Conservation (phyloP, 2,888 invertebrate species). For the Ametastegia equiseti region DNA sequence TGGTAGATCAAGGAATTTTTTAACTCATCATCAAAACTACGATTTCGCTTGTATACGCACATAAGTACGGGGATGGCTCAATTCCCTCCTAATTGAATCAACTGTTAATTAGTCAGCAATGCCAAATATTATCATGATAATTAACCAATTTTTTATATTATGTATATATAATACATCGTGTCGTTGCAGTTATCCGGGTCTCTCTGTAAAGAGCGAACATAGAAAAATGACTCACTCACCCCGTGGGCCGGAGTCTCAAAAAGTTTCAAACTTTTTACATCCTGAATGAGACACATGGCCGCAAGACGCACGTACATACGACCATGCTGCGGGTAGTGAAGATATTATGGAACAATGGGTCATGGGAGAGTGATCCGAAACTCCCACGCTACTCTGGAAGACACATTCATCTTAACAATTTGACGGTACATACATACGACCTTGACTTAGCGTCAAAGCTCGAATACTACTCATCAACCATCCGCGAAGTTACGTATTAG, state of each 20-base stretch:
- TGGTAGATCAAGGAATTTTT: background rate
- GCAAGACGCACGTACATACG: background rate
- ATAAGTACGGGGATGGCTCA: no score
- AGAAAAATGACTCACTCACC: conserved; percentile 10
- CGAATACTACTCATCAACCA: conserved; percentile 25
- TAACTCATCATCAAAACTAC: background rate
- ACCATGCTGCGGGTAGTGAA: conserved; percentile 23
- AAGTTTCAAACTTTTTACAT: conserved; percentile 18
- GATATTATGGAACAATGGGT: conserved; percentile 55
- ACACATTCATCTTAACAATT: conserved; percentile 21
- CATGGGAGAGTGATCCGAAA: conserved; percentile 66
- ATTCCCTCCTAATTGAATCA: background rate
- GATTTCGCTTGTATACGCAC: background rate
- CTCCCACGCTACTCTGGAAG: conserved; percentile 61
- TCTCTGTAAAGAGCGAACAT: background rate
- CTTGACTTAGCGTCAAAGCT: conserved; percentile 23
- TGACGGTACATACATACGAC: background rate
- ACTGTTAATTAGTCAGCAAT: background rate
- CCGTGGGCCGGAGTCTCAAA: background rate
- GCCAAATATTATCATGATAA: background rate
- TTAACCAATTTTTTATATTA: background rate
- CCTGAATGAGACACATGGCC: conserved; percentile 27
- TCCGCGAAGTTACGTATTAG: conserved; percentile 15
- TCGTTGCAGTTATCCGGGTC: conserved; percentile 3
- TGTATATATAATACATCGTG: background rate